Percentiles rank a stretch among this genome's conserved stretches.
These are phyloP conservation scores for Umimayanthus kanabou DNA, from an alignment of 92 coral and sea anemone genomes.

Conservation along the genomic window DNA sequence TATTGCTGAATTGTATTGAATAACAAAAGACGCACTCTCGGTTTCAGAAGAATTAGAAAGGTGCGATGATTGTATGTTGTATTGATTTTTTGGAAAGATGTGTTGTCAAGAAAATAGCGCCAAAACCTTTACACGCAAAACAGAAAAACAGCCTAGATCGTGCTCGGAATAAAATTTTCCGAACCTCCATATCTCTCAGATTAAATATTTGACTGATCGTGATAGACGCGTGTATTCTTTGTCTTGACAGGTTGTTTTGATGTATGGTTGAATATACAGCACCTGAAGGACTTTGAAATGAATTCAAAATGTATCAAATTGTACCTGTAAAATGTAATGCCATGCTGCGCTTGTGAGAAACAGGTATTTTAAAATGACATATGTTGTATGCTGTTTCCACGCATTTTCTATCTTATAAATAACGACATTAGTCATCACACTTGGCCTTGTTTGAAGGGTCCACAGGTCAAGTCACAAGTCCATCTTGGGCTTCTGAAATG, in stretches of 20 bases:
- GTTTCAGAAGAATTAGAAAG: neutral
- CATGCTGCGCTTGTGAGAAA: constrained; percentile 29
- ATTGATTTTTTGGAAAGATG: neutral
- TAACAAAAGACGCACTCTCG: constrained; percentile 2
- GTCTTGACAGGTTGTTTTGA: constrained; percentile 29
- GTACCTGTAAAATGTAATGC: constrained; percentile 3
- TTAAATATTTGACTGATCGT: neutral
- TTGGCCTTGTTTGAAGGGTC: constrained; percentile 5
- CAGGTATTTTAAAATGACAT: neutral
- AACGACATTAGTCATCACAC: neutral
- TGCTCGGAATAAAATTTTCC: neutral
- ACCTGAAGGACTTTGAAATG: constrained; percentile 15
- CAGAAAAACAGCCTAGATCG: neutral
- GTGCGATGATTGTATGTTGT: constrained; percentile 12
- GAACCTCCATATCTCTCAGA: neutral
- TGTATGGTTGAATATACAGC: constrained; percentile 6
- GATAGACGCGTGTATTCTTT: constrained; percentile 21
- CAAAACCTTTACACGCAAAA: constrained; percentile 8
- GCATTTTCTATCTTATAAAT: neutral
- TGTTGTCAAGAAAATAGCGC: constrained; percentile 8
- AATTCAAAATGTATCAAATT: constrained; percentile 24
- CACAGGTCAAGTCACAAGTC: constrained; percentile 1
- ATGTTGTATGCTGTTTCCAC: neutral
- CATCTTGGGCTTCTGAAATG: neutral
- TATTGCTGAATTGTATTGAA: constrained; percentile 25